Evolutionary conservation across 1,140 invertebrate species (phyloP), one percentile per base, ranked within the genome.

Genomic region (Chrysomallon squamiferum): DNA sequence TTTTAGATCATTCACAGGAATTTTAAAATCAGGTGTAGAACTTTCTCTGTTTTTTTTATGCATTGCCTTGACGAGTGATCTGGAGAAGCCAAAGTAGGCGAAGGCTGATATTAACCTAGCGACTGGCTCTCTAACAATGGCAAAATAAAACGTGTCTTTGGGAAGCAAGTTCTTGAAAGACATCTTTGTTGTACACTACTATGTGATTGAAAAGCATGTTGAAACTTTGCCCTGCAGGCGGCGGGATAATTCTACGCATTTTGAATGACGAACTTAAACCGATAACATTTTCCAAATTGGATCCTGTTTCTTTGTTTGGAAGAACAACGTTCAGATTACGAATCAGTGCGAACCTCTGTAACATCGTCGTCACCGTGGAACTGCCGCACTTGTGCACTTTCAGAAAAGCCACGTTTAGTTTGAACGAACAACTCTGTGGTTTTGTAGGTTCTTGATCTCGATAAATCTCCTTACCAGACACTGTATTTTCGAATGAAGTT

Each of bases 341-440:
- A 25, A 33, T 57, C 2, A 73, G 33, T 3, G 74, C 78, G 65
- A 75, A 80, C 18, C 75, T 61, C 22, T 77, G 52, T 47, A 80
- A 73, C 27, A 80, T 75, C 38, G 75, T 80, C 64, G 74, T 69
- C 0, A 80, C 58, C 2, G 78, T 78, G 15, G 72, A 74, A 50
- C 78, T 80, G 27, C 76, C 78, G 15, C 73, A 75, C 69, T 80
- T 80, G 50, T 80, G 78, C 2, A 80, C 76, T 58, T 80, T 78
- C 11, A 80, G 59, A 65, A 80, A 78, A 22, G 62, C 73, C n/a
- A 75, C 62, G 45, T 74, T 73, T 22, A 57, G 62, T 56, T 66
- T 66, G 57, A 41, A 18, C 3, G 33, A 27, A 45, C 52, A 56
- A 5, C 35, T 15, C 35, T n/a, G n/a, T n/a, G n/a, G n/a, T n/a